A percentile compares a stretch with the other conserved stretches of the same genome.
These are phyloP conservation scores for Leucoraja ocellata DNA, from an alignment of 2,797 vertebrate genomes.

Conservation along the genomic window DNA sequence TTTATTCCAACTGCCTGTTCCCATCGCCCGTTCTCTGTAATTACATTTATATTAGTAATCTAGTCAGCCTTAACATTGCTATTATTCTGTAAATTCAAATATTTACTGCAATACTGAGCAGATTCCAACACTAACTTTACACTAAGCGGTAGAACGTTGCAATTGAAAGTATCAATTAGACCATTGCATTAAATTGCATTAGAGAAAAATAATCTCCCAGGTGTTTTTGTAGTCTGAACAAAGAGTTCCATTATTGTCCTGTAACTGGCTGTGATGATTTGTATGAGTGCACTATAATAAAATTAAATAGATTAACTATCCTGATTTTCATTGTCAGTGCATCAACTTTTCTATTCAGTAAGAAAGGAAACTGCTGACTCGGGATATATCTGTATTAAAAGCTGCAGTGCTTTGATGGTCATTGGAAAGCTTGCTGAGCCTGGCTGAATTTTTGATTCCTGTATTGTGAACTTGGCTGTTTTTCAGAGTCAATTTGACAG, in stretches of 20 bases:
- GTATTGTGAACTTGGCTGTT: background rate
- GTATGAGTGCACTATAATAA: background rate
- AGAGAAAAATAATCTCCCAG: background rate
- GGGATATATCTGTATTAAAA: background rate
- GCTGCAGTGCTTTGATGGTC: background rate
- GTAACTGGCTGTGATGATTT: background rate
- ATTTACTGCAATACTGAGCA: background rate
- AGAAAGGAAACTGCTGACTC: background rate
- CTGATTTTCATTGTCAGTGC: background rate
- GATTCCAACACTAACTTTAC: background rate
- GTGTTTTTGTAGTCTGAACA: background rate
- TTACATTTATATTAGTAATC: background rate
- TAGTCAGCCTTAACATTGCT: background rate
- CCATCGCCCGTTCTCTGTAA: no score
- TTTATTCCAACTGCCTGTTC: no score
- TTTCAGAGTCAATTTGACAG: background rate
- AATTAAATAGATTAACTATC: background rate
- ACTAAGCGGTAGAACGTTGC: background rate
- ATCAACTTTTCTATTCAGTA: background rate
- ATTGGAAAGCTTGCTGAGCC: background rate
- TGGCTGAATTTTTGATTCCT: no score
- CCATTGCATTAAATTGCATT: background rate
- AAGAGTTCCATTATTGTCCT: background rate
- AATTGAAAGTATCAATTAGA: background rate
- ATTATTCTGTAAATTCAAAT: background rate